These are phyloP conservation scores for Osmerus mordax DNA, from an alignment of 2,113 vertebrate species.

Conservation along the genomic window DNA sequence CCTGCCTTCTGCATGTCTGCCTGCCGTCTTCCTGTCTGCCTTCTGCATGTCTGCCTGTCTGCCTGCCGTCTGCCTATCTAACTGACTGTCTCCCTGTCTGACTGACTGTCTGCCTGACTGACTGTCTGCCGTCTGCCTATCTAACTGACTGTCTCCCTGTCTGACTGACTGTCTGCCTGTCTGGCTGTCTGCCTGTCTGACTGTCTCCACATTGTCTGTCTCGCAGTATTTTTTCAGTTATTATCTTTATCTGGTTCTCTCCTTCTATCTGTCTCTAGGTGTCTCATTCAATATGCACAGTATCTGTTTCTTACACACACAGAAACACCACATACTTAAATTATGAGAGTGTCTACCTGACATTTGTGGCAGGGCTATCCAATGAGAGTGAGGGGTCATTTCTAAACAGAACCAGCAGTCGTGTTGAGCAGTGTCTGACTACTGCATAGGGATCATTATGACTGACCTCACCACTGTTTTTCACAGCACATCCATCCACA, in stretches of 20 bases:
- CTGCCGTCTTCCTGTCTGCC: not conserved
- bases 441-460: not conserved
- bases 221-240: too few species aligned
- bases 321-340: not conserved
- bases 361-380: not conserved
- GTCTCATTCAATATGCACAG: not conserved
- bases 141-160: constrained; percentile 3
- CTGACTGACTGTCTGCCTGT: not conserved
- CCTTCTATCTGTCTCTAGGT: too few species aligned
- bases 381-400: not conserved
- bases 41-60: too few species aligned
- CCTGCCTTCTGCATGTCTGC: not conserved
- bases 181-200: constrained; percentile 14
- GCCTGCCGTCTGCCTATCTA: not conserved
- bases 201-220: not conserved
- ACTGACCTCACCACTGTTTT: not conserved
- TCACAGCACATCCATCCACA: not conserved
- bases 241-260: too few species aligned
- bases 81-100: not conserved
- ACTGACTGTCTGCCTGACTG: not conserved
- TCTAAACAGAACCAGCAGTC: not conserved
- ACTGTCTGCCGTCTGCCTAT: not conserved
- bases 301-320: not conserved
- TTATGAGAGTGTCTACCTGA: not conserved
- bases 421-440: not conserved